Evolutionary conservation across 2,888 invertebrate species (phyloP), one percentile per base, ranked within the genome.

Genomic region (Lutraria lutraria): DNA sequence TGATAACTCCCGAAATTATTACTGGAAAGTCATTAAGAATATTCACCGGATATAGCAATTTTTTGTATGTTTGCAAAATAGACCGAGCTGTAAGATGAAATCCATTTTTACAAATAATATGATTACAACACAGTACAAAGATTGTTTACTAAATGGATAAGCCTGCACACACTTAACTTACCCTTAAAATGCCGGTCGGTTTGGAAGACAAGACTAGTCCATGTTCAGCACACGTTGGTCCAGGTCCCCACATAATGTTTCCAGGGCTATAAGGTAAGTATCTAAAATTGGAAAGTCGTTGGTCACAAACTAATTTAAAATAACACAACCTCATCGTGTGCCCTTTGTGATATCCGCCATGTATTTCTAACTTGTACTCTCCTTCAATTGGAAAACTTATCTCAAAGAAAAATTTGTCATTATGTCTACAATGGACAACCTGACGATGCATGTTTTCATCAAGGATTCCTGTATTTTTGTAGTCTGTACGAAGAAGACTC

Each of bases 221-320:
- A 34, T 54, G 76, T 25, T 88, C 87, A 34, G 85, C 68, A 80
- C 87, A 90, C 8, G 54, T n/a, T 10, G 90, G 86, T 4, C 90
- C 90, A 8, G 88, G 90, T 19, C 91, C 91, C 90, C 90, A 91
- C 90, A 90, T 91, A 6, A 90, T n/a, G 15, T 60, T 80, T 13
- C 82, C 85, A 21, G 90, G 83, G 21, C 63, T 52, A 21, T 83
- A 85, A 13, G 91, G 91, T 0, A 89, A 15, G n/a, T 85, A 79
- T 31, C 76, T 68, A 72, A 90, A 86, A n/a, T 68, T 52, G 19
- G 56, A 29, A 0, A 72, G 31, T 25, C 86, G 63, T 54, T 80
- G 31, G 1, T 85, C 76, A 34, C 91, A 90, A 13, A 86, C 25
- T 1, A 91, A 29, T 63, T 63, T 87, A 81, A 87, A 87, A 29